Conservation (phyloP, 1,140 invertebrate species). For the Drosophila rhopaloa region DNA sequence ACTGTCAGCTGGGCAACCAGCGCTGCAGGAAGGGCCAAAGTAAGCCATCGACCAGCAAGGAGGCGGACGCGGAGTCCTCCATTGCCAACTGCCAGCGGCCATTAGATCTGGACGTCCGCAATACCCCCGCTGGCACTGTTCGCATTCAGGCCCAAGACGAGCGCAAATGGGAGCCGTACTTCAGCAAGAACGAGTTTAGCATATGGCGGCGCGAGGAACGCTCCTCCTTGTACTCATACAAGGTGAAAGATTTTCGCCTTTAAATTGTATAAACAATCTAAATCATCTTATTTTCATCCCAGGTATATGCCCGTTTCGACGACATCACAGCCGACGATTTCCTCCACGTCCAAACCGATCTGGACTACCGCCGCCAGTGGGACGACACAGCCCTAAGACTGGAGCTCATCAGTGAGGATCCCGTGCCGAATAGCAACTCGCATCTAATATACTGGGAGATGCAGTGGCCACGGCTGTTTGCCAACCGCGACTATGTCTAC, state of each 20-base stretch:
- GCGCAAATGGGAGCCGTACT: conserved; percentile 91
- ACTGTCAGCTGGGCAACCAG: conserved; percentile 86
- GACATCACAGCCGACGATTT: conserved; percentile 93
- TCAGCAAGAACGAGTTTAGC: conserved; percentile 91
- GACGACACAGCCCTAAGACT: conserved; percentile 91
- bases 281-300: no score
- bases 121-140: conserved; percentile 74
- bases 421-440: conserved; percentile 85
- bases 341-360: conserved; percentile 92
- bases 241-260: conserved; percentile 85
- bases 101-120: conserved; percentile 32
- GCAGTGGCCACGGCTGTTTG: conserved; percentile 93
- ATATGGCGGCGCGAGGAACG: conserved; percentile 92
- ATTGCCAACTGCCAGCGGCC: conserved; percentile 51
- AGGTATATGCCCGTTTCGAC: conserved; percentile 90
- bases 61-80: conserved; percentile 8
- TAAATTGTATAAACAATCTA: background rate
- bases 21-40: conserved; percentile 86
- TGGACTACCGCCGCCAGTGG: conserved; percentile 91
- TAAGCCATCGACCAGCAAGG: conserved; percentile 68
- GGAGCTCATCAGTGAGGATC: conserved; percentile 89
- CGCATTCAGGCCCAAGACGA: conserved; percentile 81
- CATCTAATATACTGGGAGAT: conserved; percentile 95
- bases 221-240: conserved; percentile 90
- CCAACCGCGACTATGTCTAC: conserved; percentile 95